Base-by-base conservation (phyloP, 1,140 invertebrate genomes). In the Vollenhovia emeryi region DNA sequence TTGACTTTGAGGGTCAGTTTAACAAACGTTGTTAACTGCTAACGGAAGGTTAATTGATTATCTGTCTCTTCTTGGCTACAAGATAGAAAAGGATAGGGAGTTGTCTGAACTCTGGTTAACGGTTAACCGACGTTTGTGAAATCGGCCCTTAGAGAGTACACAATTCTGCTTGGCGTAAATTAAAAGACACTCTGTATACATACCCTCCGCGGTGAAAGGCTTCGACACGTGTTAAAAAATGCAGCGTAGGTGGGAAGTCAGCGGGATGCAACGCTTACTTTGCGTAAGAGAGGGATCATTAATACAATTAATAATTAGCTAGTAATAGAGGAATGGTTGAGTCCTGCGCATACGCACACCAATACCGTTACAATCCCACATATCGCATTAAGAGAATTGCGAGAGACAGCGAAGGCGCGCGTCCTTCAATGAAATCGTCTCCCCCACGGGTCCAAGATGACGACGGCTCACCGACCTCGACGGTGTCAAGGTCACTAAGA, bases 241-340 rank as follows among this genome's bases (percentile, higher is more conserved):
- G 36, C 9, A 68, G 18, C 24, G 15, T 21, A 76, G 18, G n/a
- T 36, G 50, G 9, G 40, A 43, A 43, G 5, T 43, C 8, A 30
- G 36, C 36, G 8, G 33, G 15, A 71, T 36, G 36, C n/a, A 55
- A 43, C 40, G 62, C 21, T 74, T 24, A 18, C 50, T 52, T 79
- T 59, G 15, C 18, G 8, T 50, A 30, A 87, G 36, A 75, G 27
- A 21, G n/a, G 48, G 15, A 5, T 82, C 18, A 88, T 82, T 86
- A 86, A 86, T 84, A 84, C 64, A 87, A 91, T 91, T 86, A 89
- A 90, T 90, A 90, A 89, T 91, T 91, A 91, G 87, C 78, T 80
- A 60, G 45, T 80, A 55, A 85, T 36, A 88, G 48, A 86, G 45
- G 84, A 83, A 86, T 86, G 69, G 21, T 75, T 80, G 91, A 92